Percentiles rank a stretch among this genome's conserved stretches.
Evolutionary conservation across 1,140 invertebrate species (phyloP).

Genomic region (Dreissena polymorpha): DNA sequence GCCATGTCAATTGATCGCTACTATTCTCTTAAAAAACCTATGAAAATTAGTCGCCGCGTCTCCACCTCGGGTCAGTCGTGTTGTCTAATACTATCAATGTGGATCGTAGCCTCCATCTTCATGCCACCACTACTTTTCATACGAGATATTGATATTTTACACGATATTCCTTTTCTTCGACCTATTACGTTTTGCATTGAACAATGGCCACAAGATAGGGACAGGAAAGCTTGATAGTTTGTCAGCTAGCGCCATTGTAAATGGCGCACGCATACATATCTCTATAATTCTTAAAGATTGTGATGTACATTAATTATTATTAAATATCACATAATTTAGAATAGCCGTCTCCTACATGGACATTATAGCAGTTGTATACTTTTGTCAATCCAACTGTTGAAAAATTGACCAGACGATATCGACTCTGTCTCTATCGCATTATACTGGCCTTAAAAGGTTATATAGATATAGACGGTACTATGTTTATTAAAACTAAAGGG

Average conservation of each 20-base stretch:
- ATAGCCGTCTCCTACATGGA: no score
- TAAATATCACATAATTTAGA: no score
- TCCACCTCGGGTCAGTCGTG: slow-evolving; percentile 84
- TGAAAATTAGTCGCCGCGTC: slow-evolving; percentile 78
- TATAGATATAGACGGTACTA: no score
- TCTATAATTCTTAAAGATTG: slow-evolving; percentile 80
- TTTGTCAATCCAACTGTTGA: no score
- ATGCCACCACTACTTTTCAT: slow-evolving; percentile 86
- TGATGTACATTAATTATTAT: no score
- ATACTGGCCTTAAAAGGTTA: no score
- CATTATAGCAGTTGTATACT: no score
- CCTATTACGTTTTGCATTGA: slow-evolving; percentile 83
- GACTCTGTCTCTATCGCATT: no score
- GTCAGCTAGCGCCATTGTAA: no score
- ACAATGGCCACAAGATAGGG: slow-evolving; percentile 75
- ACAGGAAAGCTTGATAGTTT: slow-evolving; percentile 80
- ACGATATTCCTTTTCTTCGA: slow-evolving; percentile 55
- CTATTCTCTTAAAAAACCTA: slow-evolving; percentile 86
- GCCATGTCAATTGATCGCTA: slow-evolving; percentile 90
- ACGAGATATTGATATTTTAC: slow-evolving; percentile 67
- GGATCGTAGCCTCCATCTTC: slow-evolving; percentile 84
- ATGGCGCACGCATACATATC: no score
- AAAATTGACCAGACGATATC: no score
- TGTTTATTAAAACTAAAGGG: no score
- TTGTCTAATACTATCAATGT: slow-evolving; percentile 82